phyloP scores from a whole-genome alignment of 1,140 invertebrate species.

The Meteorus sp. region DNA sequence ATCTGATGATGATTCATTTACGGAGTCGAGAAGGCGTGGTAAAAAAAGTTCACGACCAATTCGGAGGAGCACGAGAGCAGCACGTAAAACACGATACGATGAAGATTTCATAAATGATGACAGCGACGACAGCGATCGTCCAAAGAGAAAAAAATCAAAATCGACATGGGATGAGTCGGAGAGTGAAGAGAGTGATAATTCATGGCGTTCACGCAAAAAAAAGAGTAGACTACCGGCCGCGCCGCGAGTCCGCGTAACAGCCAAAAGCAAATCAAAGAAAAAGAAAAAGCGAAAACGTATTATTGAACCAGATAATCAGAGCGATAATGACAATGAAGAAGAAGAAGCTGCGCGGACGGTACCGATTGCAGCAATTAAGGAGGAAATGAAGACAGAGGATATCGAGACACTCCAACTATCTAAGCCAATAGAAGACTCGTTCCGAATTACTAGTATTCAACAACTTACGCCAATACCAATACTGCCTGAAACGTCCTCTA shows the following conservation, averaged over 20 bases:
- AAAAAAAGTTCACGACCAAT: constrained; percentile 54
- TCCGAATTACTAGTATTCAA: too few relatives aligned
- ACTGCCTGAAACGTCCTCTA: too few relatives aligned
- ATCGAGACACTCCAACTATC: too few relatives aligned
- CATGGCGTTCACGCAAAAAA: constrained; percentile 62
- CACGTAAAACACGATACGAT: constrained; percentile 62
- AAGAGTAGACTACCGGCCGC: constrained; percentile 46
- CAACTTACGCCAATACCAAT: too few relatives aligned
- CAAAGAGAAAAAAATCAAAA: constrained; percentile 61
- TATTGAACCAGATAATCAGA: constrained; percentile 54
- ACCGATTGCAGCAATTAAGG: constrained; percentile 9
- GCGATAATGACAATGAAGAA: constrained; percentile 42
- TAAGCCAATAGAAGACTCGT: too few relatives aligned
- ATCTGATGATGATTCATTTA: constrained; percentile 64
- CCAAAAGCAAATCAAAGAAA: constrained; percentile 57
- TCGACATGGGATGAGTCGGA: constrained; percentile 61
- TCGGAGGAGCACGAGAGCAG: constrained; percentile 63
- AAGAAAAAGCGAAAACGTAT: constrained; percentile 59
- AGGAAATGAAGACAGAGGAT: constrained; percentile 16
- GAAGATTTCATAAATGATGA: constrained; percentile 65
- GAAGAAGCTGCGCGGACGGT: constrained; percentile 20
- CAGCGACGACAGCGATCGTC: constrained; percentile 62
- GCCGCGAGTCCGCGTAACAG: constrained; percentile 37
- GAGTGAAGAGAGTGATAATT: constrained; percentile 64
- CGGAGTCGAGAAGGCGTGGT: constrained; percentile 43